Conservation (phyloP, 2,113 vertebrate genomes). For the Clarias macrocephalus region DNA sequence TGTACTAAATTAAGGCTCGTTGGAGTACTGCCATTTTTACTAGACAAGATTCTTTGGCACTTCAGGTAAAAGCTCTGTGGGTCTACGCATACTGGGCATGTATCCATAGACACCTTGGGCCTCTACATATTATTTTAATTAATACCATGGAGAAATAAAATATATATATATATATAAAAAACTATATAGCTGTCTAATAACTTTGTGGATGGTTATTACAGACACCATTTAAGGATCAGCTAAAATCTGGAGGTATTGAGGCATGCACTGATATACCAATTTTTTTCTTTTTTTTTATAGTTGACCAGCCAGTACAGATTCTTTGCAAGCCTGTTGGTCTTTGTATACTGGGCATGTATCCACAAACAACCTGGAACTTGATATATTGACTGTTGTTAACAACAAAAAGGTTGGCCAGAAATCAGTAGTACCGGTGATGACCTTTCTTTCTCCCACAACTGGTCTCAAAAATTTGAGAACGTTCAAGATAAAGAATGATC, state of each 20-base stretch:
- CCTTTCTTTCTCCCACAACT: background rate
- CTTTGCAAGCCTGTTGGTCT: constrained; percentile 37
- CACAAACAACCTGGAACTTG: constrained; percentile 40
- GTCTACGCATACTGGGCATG: constrained; percentile 43
- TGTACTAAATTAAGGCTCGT: constrained; percentile 26
- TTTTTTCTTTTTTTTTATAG: too few relatives aligned
- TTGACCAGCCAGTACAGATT: constrained; percentile 25
- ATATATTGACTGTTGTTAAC: constrained; percentile 16
- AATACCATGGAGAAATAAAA: constrained; percentile 35
- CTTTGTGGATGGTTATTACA: background rate
- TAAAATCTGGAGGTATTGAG: too few relatives aligned
- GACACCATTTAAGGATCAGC: background rate
- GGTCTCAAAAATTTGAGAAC: background rate
- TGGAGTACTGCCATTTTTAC: constrained; percentile 34
- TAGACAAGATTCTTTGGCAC: constrained; percentile 45
- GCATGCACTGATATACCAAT: background rate
- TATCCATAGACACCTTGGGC: constrained; percentile 39
- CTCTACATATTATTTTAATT: constrained; percentile 25
- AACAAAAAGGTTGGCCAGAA: constrained; percentile 33
- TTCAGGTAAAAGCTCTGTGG: constrained; percentile 32
- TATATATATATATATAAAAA: background rate
- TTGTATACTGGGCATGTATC: constrained; percentile 38
- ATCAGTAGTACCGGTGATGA: constrained; percentile 15
- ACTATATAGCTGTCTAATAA: constrained; percentile 28
- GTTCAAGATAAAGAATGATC: background rate